phyloP scores from a whole-genome alignment of 2,797 vertebrate genomes.

The Notoglanidium macrostoma region DNA sequence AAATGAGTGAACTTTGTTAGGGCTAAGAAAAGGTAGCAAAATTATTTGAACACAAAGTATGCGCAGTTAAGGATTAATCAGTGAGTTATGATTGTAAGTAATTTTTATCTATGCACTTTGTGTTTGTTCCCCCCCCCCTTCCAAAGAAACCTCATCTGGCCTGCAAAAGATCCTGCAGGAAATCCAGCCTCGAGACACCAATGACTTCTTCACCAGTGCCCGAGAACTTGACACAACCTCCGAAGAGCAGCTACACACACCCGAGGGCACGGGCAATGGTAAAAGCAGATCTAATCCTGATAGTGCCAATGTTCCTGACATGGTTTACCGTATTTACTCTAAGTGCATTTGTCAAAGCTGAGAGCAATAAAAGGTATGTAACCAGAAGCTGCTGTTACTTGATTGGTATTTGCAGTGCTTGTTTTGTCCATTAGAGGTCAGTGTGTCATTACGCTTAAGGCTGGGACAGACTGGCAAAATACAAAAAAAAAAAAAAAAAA shows the following conservation, averaged over 20 bases:
- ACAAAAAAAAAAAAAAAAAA: background rate
- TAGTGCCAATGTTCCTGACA: background rate
- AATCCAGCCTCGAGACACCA: constrained; percentile 92
- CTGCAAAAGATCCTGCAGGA: constrained; percentile 88
- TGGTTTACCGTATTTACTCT: background rate
- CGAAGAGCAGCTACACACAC: constrained; percentile 34
- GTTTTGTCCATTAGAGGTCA: constrained; percentile 61
- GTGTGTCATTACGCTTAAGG: constrained; percentile 51
- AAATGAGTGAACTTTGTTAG: background rate
- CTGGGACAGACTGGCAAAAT: background rate
- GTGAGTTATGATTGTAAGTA: background rate
- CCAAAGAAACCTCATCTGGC: constrained; percentile 79
- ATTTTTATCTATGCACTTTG: background rate
- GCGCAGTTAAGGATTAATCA: background rate
- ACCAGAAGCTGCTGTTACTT: background rate
- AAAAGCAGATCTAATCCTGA: background rate
- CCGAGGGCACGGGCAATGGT: constrained; percentile 22
- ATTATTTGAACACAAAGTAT: no score
- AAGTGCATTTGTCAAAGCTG: background rate
- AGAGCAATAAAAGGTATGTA: background rate
- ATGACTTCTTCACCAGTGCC: constrained; percentile 87
- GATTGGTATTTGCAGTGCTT: constrained; percentile 47
- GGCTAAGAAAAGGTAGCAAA: background rate
- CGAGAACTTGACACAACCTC: constrained; percentile 78
- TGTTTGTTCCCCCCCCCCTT: background rate